Base-by-base conservation (phyloP, 2,888 invertebrate genomes). In the Trisateles emortualis region DNA sequence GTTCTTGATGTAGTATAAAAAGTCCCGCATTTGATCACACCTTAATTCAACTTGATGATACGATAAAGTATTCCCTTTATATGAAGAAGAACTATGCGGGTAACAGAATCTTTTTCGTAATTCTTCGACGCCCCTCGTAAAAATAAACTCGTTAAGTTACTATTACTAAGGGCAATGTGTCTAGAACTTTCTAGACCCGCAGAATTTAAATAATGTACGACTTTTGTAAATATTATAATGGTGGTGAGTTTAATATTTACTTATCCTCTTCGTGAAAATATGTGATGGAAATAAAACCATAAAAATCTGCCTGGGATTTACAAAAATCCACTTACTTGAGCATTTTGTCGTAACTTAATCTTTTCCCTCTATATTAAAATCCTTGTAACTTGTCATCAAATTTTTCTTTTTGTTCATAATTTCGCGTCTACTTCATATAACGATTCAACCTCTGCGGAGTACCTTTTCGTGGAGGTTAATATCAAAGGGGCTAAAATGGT, bases 191-290 rank as follows among this genome's bases (percentile, higher is more conserved):
- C 13, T 6, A 24, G 44, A 35, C 14, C 13, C 35, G 10, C 17
- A 13, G 14, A 10, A 33, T 44, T 44, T 35, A 26, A 41, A 41
- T 48, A 33, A 48, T 48, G 35, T 33, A 48, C 16, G n/a, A 10
- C 17, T 1, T 16, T 19, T 29, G 38, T 46, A 46, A 19, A 46
- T 33, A 44, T 30, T 30, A 42, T 16, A 41, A 42, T 33, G 11
- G 13, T 8, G 40, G 29, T 14, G 19, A 13, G 13, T 55, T 32
- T 36, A 24, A 41, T 48, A 30, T 48, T 48, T 42, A 30, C 16
- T 11, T n/a, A n/a, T n/a, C 33, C 26, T 35, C 22, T 48, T 17
- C 17, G 26, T 30, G 0, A 14, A 19, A 30, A 14, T n/a, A 10
- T 46, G 26, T 38, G 26, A 24, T 19, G 11, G 36, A 11, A 26